A percentile compares a stretch with the other conserved stretches of the same genome.
phyloP scores from a whole-genome alignment of 2,888 invertebrate species.

The Nomada lathburiana region DNA sequence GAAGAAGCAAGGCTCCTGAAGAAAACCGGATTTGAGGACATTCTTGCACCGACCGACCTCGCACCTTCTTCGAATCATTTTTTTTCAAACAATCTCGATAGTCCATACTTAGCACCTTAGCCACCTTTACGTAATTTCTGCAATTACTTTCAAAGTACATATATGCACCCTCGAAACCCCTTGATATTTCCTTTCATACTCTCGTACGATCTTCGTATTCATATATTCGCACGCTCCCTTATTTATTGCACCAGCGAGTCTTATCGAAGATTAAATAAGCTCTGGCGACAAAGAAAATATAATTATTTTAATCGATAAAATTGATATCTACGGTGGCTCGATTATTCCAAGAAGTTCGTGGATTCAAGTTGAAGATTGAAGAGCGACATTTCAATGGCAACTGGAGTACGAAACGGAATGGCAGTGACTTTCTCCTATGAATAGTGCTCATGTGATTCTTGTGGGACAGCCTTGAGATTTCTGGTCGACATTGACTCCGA shows the following conservation, averaged over 20 bases:
- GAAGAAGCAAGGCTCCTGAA: neutral
- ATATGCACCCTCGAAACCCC: too few species aligned
- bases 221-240: neutral
- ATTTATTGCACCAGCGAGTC: neutral
- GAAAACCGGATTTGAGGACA: slow-evolving; percentile 20
- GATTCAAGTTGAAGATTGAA: neutral
- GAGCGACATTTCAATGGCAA: neutral
- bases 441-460: slow-evolving; percentile 12
- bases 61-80: neutral
- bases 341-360: neutral
- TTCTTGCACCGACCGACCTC: slow-evolving; percentile 1
- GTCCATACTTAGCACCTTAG: neutral
- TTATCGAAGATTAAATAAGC: neutral
- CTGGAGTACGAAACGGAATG: neutral
- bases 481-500: slow-evolving; percentile 32
- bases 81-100: too few species aligned
- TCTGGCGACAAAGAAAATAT: neutral
- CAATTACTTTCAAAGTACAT: neutral
- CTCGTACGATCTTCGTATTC: too few species aligned
- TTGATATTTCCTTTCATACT: too few species aligned
- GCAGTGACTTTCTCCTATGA: slow-evolving; percentile 22
- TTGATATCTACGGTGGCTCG: neutral
- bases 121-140: neutral
- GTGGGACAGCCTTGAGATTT: slow-evolving; percentile 36
- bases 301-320: neutral